Evolutionary conservation across 1,140 invertebrate genomes (phyloP), one percentile per base, ranked within the genome.

Genomic region (Drosophila sp.): DNA sequence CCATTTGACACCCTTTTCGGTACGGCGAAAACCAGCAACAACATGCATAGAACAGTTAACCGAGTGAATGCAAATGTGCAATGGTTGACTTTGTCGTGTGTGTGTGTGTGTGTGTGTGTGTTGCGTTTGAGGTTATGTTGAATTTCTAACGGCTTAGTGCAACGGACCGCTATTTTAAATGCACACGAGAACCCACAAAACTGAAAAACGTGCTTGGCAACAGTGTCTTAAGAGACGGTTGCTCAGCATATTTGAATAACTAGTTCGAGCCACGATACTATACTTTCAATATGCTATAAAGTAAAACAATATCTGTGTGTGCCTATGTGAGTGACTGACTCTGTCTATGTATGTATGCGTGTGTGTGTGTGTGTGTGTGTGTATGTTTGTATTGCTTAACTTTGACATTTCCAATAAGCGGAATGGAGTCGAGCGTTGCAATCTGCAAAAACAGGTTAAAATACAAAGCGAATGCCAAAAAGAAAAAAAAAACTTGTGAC

Each of bases 241-340:
- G 56, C 72, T 71, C 72, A 71, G 70, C 81, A 76, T 76, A 86
- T 86, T 86, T 86, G 72, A 86, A 86, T 86, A 86, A 86, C 82
- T 86, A 82, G 82, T 86, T 86, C 79, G 79, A 62, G 71, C 61
- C 75, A 64, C 78, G 64, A 86, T 89, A 86, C 82, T 89, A 86
- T 89, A 86, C 82, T 89, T 86, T 89, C 79, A 86, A 87, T 87
- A 86, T 87, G 81, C 73, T 81, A 78, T 84, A 73, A 72, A 51
- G 27, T 76, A 62, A 80, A 72, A 76, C 58, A 61, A 62, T 62
- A 21, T 50, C 46, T 64, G 13, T 58, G 18, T 54, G 27, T 45
- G 40, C 9, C 3, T 61, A 14, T 21, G n/a, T 41, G 14, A 43
- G 50, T 51, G 50, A 34, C 16, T 53, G 32, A 34, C 18, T 53